These are phyloP conservation scores for Drosophila micromelanica DNA, from an alignment of 1,140 invertebrate genomes.

Conservation along the genomic window DNA sequence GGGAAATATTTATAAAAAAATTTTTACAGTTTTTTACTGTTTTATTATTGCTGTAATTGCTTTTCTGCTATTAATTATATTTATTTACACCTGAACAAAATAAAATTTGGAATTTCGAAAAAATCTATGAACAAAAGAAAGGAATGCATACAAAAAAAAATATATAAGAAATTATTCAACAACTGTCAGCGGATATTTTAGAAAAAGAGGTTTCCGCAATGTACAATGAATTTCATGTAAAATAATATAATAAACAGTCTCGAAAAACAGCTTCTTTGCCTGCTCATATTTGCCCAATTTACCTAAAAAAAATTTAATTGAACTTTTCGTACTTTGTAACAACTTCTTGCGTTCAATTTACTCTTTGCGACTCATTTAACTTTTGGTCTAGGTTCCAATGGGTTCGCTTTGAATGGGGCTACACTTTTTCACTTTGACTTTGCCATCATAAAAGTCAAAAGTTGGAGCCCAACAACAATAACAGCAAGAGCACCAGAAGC, in stretches of 20 bases:
- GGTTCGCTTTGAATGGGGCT: background rate
- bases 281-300: no score
- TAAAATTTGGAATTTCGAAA: no score
- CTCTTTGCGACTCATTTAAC: conserved; percentile 53
- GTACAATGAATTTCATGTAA: no score
- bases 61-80: no score
- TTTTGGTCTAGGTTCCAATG: conserved; percentile 16
- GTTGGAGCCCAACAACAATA: conserved; percentile 50
- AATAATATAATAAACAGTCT: no score
- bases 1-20: background rate
- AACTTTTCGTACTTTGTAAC: background rate
- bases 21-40: conserved; percentile 2
- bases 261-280: no score
- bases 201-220: no score
- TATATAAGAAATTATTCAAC: no score
- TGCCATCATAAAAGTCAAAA: conserved; percentile 70
- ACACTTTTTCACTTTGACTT: conserved; percentile 11
- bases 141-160: no score
- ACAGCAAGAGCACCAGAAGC: conserved; percentile 40
- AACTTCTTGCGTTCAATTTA: conserved; percentile 13
- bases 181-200: no score
- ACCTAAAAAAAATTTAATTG: conserved; percentile 26
- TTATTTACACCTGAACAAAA: no score
- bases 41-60: background rate
- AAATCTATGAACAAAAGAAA: no score